These are phyloP conservation scores for Pipistrellus pipistrellus DNA, from an alignment of 2,797 vertebrate species.

Conservation along the genomic window DNA sequence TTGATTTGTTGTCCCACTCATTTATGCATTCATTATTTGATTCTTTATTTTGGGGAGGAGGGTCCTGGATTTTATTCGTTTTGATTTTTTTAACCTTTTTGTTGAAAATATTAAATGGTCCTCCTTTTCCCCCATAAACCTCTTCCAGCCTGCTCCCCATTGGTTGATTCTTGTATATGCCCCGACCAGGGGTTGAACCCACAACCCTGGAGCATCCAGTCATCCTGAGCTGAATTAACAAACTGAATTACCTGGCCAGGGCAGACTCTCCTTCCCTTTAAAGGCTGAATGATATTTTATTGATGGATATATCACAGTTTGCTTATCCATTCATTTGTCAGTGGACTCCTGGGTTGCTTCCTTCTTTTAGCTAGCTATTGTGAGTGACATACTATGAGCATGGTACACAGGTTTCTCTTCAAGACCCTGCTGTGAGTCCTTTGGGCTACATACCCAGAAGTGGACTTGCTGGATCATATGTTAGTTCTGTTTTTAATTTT, in stretches of 20 bases:
- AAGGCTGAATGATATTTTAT: background rate
- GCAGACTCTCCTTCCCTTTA: background rate
- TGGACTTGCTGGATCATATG: background rate
- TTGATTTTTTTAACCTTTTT: no score
- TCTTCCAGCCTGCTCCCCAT: background rate
- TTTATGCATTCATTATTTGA: background rate
- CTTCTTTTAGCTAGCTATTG: background rate
- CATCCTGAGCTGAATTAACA: background rate
- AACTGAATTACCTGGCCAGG: background rate
- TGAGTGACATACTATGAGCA: background rate
- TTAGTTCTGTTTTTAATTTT: background rate
- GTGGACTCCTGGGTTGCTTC: background rate
- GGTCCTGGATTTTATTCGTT: no score
- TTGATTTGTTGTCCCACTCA: background rate
- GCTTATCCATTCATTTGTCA: background rate
- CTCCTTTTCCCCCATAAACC: no score
- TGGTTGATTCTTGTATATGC: background rate
- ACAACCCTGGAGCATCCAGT: background rate
- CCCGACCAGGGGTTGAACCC: background rate
- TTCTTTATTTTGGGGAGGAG: no score
- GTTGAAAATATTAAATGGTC: no score
- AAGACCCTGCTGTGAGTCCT: background rate
- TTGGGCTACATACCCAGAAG: background rate
- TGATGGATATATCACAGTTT: background rate
- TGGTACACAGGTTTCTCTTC: background rate